Percentiles rank a stretch among this genome's conserved stretches.
Conservation (phyloP, 2,888 invertebrate species). For the Beris chalybata region DNA sequence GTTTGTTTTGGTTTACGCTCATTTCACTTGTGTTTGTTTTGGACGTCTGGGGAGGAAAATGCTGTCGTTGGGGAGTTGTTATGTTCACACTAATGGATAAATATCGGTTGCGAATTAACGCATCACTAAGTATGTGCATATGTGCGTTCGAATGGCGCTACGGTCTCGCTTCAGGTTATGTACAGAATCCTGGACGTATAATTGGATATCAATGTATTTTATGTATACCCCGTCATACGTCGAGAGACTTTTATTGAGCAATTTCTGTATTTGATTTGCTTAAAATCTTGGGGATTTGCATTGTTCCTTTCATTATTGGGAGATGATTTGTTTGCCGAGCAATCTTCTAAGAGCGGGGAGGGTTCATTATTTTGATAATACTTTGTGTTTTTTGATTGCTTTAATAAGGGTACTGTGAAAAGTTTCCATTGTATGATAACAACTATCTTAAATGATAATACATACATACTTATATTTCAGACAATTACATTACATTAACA, state of each 20-base stretch:
- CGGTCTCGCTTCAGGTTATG: too few species aligned
- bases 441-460: too few species aligned
- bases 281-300: not conserved
- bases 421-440: too few species aligned
- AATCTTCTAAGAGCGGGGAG: not conserved
- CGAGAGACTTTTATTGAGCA: constrained; percentile 2
- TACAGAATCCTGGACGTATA: too few species aligned
- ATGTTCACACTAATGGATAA: constrained; percentile 35
- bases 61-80: constrained; percentile 16
- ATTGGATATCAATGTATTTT: constrained; percentile 1
- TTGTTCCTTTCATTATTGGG: constrained; percentile 12
- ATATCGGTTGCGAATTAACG: constrained; percentile 39
- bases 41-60: constrained; percentile 6
- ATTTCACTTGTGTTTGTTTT: constrained; percentile 29
- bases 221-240: not conserved
- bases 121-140: constrained; percentile 35
- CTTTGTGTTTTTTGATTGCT: too few species aligned
- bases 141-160: constrained; percentile 11
- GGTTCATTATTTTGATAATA: too few species aligned
- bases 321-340: constrained; percentile 13
- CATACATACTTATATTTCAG: too few species aligned
- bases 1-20: constrained; percentile 37
- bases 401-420: too few species aligned
- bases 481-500: too few species aligned
- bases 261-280: constrained; percentile 7